Evolutionary conservation across 2,797 vertebrate genomes (phyloP).

Genomic region (Gypaetus barbatus): DNA sequence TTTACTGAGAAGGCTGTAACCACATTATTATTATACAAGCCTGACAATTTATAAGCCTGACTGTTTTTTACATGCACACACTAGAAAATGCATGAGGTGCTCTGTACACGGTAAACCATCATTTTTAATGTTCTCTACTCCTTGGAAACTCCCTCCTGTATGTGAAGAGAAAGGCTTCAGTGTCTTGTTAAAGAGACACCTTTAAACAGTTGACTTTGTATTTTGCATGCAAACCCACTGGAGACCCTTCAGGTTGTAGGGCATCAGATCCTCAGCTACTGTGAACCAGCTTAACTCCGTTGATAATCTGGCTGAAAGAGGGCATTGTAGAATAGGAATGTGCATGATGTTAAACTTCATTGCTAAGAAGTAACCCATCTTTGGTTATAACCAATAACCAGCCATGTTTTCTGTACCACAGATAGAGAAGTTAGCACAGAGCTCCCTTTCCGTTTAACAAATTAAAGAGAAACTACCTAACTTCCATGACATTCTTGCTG

Average conservation of each 20-base stretch:
- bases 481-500: not conserved
- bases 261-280: not conserved
- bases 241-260: not conserved
- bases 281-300: not conserved
- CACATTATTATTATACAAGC: not conserved
- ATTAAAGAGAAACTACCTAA: not conserved
- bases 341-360: not conserved
- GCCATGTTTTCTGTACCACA: not conserved
- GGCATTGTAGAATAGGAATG: accelerated
- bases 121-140: not conserved
- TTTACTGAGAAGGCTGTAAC: not conserved
- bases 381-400: not conserved
- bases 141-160: not conserved
- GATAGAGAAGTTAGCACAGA: not conserved
- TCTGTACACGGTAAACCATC: not conserved
- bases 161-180: not conserved
- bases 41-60: not conserved
- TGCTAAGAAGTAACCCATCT: not conserved
- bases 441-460: not conserved
- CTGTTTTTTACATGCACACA: not conserved
- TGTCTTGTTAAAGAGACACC: not conserved
- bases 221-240: not conserved
- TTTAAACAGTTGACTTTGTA: not conserved
- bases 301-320: not conserved
- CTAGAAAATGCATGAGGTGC: not conserved